Evolutionary conservation across 2,113 vertebrate genomes (phyloP).

Genomic region (Eidolon helvum): DNA sequence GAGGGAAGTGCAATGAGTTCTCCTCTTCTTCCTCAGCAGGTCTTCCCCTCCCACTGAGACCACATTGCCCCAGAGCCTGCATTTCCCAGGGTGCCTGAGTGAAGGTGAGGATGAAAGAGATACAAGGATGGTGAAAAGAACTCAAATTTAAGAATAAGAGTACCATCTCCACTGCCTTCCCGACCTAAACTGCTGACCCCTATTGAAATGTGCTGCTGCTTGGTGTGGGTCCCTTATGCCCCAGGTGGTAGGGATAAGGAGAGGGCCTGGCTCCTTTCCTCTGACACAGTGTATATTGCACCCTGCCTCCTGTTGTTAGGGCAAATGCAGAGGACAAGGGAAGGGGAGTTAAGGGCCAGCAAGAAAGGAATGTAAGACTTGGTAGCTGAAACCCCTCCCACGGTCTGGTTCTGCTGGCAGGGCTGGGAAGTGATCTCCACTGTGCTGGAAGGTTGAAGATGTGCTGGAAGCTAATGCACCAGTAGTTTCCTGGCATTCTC

Average conservation of each 20-base stretch:
- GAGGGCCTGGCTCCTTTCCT: background rate
- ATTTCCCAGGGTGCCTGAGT: background rate
- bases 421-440: slow-evolving; percentile 14
- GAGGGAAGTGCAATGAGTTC: background rate
- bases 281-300: background rate
- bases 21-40: background rate
- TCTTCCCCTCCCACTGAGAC: background rate
- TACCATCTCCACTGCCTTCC: background rate
- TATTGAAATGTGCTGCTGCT: background rate
- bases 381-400: background rate
- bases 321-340: background rate
- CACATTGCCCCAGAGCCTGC: background rate
- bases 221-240: background rate
- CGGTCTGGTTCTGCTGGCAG: background rate
- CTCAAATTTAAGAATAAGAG: background rate
- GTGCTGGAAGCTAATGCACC: background rate
- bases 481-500: background rate
- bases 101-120: slow-evolving; percentile 12
- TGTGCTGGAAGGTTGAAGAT: background rate
- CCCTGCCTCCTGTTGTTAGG: background rate
- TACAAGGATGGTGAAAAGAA: background rate
- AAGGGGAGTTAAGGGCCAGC: background rate
- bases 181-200: background rate
- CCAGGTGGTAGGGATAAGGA: background rate
- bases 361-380: background rate